Evolutionary conservation across 2,113 vertebrate species (phyloP), one percentile per base, ranked within the genome.

Genomic region (Hirundichthys speculiger): DNA sequence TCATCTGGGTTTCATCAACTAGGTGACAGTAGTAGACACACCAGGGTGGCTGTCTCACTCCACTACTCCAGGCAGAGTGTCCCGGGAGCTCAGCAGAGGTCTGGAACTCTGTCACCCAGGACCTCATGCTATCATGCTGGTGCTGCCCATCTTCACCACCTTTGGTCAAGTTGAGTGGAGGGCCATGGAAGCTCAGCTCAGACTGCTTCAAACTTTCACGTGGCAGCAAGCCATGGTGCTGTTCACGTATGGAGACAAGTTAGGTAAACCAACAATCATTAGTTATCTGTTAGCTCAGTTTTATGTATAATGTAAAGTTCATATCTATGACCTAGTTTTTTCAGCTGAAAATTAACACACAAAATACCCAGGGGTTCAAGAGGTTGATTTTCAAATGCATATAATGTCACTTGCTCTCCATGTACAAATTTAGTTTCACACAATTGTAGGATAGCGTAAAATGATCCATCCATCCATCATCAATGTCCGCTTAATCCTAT

Each of bases 1-100:
- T n/a, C n/a, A n/a, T n/a, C n/a, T n/a, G n/a, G n/a, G n/a, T 13
- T 15, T 55, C 14, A 57, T 22, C 2, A 2, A 11, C 1, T 46
- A 82, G 79, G 63, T 87, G 52, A 51, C 71, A 1, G 79, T 82
- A 19, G 76, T 84, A 24, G 79, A 87, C 73, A 87, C 79, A 13
- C 82, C 85, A 1, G 82, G 79, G 1, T 87, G 85, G 81, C 3
- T 16, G 18, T 11, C 73, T n/a, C 11, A 4, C 16, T 20, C n/a
- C 3, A 1, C 22, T 13, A 41, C 63, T 27, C 66, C 73, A 40
- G 10, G 42, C 25, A 16, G 4, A 1, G 66, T 80, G 7, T 64
- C 70, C 1, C 11, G 16, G 64, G 79, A 86, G 69, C 22, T 84
- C 20, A 1, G 2, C 19, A 39, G 69, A 45, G 67, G 50, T 7